Conservation (phyloP, 2,888 invertebrate genomes). For the Coleophora flavipennella region DNA sequence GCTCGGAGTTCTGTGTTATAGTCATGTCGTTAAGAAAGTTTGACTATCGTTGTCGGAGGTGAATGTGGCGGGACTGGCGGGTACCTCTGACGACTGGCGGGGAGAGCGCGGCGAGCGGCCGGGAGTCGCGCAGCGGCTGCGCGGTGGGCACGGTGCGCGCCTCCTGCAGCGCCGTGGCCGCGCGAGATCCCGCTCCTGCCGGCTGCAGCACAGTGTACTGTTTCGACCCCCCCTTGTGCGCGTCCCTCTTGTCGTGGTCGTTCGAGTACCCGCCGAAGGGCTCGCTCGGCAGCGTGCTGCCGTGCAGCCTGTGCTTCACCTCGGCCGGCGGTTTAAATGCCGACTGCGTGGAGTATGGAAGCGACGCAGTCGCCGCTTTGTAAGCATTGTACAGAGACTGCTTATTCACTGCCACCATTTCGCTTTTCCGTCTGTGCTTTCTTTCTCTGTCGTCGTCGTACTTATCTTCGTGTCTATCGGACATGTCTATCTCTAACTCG, state of each 20-base stretch:
- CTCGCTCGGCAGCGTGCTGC: conserved; percentile 70
- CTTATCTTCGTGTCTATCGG: conserved; percentile 77
- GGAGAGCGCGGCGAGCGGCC: conserved; percentile 74
- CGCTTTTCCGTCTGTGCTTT: conserved; percentile 62
- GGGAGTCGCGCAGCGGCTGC: conserved; percentile 63
- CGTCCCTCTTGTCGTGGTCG: conserved; percentile 54
- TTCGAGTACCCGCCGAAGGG: conserved; percentile 83
- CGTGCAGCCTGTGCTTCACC: conserved; percentile 69
- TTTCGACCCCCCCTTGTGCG: conserved; percentile 74
- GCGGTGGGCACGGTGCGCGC: conserved; percentile 70
- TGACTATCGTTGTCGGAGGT: conserved; percentile 39
- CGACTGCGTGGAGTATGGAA: conserved; percentile 82
- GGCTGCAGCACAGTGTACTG: conserved; percentile 92
- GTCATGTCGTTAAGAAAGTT: conserved; percentile 65
- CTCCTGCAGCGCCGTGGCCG: conserved; percentile 87
- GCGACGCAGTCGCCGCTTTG: conserved; percentile 66
- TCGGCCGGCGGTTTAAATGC: conserved; percentile 86
- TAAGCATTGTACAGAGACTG: conserved; percentile 71
- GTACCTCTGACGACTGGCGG: conserved; percentile 86
- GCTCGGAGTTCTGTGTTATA: conserved; percentile 53
- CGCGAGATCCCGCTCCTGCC: conserved; percentile 84
- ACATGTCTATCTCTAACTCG: conserved; percentile 85
- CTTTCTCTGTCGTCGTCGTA: conserved; percentile 72
- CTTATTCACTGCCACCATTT: conserved; percentile 61
- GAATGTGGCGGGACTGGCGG: conserved; percentile 32